These are phyloP conservation scores for Diadegma fenestrale DNA, from an alignment of 2,888 invertebrate genomes.

Conservation along the genomic window DNA sequence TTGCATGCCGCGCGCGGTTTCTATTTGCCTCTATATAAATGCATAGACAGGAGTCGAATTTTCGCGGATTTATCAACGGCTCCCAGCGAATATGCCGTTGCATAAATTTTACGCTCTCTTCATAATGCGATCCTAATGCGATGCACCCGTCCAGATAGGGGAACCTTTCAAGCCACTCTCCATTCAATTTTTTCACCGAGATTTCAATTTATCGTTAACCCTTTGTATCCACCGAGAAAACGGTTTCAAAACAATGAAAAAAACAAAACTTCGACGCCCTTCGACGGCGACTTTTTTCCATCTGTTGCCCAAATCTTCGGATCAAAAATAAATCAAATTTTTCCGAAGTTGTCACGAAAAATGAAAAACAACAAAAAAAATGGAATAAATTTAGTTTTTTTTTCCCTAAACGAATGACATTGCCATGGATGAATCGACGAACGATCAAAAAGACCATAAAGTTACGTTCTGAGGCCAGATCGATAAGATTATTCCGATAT, in stretches of 20 bases:
- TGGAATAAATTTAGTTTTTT: background rate
- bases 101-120: conserved; percentile 75
- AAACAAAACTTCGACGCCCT: background rate
- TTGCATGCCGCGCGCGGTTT: conserved; percentile 29
- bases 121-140: conserved; percentile 65
- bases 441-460: conserved; percentile 3
- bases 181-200: background rate
- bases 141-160: conserved; percentile 12
- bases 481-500: conserved; percentile 51
- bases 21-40: conserved; percentile 54
- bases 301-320: background rate
- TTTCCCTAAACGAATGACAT: background rate
- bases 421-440: background rate
- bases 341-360: no score
- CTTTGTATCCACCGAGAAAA: background rate
- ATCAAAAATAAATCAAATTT: background rate
- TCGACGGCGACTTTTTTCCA: background rate
- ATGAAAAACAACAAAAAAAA: background rate
- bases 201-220: background rate
- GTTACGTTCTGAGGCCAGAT: background rate
- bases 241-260: background rate
- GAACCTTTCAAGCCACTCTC: background rate
- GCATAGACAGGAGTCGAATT: conserved; percentile 59
- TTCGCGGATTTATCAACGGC: conserved; percentile 36
- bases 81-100: conserved; percentile 67